Conservation (phyloP, 1,140 invertebrate genomes). For the Branchinecta lindahli region DNA sequence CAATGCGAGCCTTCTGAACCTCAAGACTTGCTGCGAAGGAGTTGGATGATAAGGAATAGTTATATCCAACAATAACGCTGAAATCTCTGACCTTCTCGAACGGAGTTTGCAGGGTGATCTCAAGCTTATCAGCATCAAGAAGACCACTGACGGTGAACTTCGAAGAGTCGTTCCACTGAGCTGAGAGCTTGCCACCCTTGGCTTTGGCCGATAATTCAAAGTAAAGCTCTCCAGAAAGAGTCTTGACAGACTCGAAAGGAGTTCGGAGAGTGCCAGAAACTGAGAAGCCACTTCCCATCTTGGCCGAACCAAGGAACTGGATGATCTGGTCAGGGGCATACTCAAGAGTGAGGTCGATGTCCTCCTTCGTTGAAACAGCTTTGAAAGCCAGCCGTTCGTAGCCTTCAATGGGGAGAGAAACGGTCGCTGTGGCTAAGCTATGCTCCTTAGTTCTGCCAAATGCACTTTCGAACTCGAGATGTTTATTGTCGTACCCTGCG, state of each 20-base stretch:
- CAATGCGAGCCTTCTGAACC: not conserved
- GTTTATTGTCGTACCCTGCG: constrained; percentile 15
- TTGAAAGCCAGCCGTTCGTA: constrained; percentile 16
- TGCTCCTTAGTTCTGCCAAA: not conserved
- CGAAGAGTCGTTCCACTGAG: not conserved
- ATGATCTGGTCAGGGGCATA: constrained; percentile 18
- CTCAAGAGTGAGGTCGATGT: constrained; percentile 14
- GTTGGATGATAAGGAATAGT: not conserved
- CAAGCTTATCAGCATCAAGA: not conserved
- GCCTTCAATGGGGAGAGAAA: constrained; percentile 14
- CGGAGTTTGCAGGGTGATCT: not conserved
- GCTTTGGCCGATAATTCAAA: not conserved
- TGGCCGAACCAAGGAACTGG: constrained; percentile 10
- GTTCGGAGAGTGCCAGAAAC: constrained; percentile 16
- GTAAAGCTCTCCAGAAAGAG: not conserved
- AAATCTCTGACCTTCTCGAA: not conserved
- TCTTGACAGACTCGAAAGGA: constrained; percentile 14
- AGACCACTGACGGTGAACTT: not conserved
- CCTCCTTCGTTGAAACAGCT: constrained; percentile 9
- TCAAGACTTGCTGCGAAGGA: not conserved
- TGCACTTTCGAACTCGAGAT: constrained; percentile 14
- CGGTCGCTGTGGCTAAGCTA: constrained; percentile 10
- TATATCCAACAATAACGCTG: not conserved
- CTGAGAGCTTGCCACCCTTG: not conserved
- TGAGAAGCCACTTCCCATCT: constrained; percentile 3